Conservation (phyloP, 2,888 invertebrate genomes). For the Quadroppia sp. region DNA sequence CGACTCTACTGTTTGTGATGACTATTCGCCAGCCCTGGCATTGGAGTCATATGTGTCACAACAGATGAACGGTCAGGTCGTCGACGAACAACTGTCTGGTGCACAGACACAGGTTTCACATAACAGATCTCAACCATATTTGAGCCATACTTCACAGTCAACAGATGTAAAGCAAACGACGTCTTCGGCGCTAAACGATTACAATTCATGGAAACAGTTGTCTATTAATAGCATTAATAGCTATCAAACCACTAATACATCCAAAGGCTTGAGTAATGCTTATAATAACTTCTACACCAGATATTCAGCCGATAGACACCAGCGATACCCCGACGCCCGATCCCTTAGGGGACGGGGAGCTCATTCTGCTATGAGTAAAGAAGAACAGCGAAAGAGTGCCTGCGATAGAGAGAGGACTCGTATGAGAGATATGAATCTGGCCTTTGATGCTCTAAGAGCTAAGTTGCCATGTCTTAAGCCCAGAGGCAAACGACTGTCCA, state of each 20-base stretch:
- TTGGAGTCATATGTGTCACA: constrained; percentile 31
- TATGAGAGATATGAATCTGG: constrained; percentile 80
- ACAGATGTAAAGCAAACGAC: constrained; percentile 19
- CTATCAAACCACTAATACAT: neutral
- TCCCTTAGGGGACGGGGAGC: constrained; percentile 16
- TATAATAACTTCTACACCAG: neutral
- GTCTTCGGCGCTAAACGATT: constrained; percentile 17
- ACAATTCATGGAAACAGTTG: constrained; percentile 27
- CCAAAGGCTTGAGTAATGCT: neutral
- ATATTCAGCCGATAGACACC: constrained; percentile 7
- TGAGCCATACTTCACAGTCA: constrained; percentile 4
- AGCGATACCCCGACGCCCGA: constrained; percentile 10
- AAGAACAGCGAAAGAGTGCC: constrained; percentile 62
- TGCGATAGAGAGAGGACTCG: constrained; percentile 76
- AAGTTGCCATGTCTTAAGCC: constrained; percentile 71
- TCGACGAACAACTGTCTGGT: constrained; percentile 22
- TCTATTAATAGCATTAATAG: constrained; percentile 10
- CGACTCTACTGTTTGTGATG: neutral
- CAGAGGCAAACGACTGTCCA: constrained; percentile 76
- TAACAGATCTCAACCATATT: constrained; percentile 28
- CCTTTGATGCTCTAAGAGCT: constrained; percentile 70
- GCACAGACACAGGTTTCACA: neutral
- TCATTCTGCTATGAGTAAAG: constrained; percentile 43
- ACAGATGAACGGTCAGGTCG: constrained; percentile 14
- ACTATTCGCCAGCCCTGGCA: constrained; percentile 29